Conservation (phyloP, 2,113 vertebrate genomes). For the Eidolon helvum region DNA sequence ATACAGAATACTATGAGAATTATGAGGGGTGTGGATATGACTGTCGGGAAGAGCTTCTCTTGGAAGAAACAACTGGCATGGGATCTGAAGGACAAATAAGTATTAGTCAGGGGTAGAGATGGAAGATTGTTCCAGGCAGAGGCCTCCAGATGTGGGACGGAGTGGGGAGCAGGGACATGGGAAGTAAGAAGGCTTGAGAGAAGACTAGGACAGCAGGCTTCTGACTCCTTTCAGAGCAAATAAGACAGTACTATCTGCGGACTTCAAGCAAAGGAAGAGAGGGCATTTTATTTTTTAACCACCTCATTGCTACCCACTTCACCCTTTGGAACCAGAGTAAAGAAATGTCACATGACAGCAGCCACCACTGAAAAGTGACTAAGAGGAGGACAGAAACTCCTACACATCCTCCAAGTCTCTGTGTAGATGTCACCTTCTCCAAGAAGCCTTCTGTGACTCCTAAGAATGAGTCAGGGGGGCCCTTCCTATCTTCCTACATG, state of each 20-base stretch:
- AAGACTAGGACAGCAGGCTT: background rate
- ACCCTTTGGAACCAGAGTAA: background rate
- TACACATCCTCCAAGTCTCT: background rate
- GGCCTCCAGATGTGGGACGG: background rate
- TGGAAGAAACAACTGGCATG: background rate
- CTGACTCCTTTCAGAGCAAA: background rate
- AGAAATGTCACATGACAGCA: background rate
- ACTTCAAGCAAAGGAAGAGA: background rate
- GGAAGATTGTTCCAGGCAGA: background rate
- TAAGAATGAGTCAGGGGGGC: background rate
- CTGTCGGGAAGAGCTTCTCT: background rate
- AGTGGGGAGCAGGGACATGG: too few species aligned
- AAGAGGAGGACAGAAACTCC: conserved; percentile 27
- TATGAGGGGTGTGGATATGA: background rate
- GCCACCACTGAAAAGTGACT: background rate
- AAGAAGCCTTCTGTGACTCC: conserved; percentile 28
- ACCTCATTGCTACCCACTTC: background rate
- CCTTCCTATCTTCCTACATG: background rate
- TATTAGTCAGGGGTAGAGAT: background rate
- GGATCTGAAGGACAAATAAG: background rate
- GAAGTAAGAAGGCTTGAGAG: background rate
- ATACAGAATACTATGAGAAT: background rate
- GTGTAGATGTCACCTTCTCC: background rate
- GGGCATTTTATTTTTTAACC: background rate
- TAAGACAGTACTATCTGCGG: background rate